These are phyloP conservation scores for Drosophila picticornis DNA, from an alignment of 2,888 invertebrate genomes.

Conservation along the genomic window DNA sequence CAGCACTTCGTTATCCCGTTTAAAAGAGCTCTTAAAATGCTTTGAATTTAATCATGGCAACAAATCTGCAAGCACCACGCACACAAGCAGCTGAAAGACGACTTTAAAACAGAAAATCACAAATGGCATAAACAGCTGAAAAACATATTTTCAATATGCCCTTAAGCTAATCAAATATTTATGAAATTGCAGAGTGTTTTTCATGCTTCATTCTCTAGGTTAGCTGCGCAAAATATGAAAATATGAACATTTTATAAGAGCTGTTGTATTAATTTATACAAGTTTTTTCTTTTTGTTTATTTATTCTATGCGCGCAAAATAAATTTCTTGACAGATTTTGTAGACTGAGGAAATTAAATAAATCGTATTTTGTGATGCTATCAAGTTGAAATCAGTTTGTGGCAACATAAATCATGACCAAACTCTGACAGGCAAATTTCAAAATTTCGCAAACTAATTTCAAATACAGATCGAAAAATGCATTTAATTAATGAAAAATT, in stretches of 20 bases:
- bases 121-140: background rate
- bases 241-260: background rate
- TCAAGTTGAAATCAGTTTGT: slow-evolving; percentile 47
- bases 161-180: slow-evolving; percentile 72
- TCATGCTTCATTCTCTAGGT: slow-evolving; percentile 9
- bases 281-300: slow-evolving; percentile 17
- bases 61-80: background rate
- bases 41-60: slow-evolving; percentile 43
- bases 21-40: slow-evolving; percentile 31
- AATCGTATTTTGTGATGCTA: slow-evolving; percentile 49
- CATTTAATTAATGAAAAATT: slow-evolving; percentile 40
- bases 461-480: slow-evolving; percentile 12
- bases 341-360: slow-evolving; percentile 38
- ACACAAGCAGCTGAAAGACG: slow-evolving; percentile 1
- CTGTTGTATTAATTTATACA: background rate
- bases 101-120: slow-evolving; percentile 3
- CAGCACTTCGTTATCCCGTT: slow-evolving; percentile 17
- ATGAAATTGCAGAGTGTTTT: slow-evolving; percentile 54
- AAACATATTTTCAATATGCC: slow-evolving; percentile 30
- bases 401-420: slow-evolving; percentile 28
- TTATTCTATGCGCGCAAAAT: slow-evolving; percentile 48
- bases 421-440: slow-evolving; percentile 5
- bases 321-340: slow-evolving; percentile 48
- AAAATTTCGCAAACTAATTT: background rate
- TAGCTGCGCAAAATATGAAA: background rate